Evolutionary conservation across 1,140 invertebrate species (phyloP).

Genomic region (Neodiprion virginianus): DNA sequence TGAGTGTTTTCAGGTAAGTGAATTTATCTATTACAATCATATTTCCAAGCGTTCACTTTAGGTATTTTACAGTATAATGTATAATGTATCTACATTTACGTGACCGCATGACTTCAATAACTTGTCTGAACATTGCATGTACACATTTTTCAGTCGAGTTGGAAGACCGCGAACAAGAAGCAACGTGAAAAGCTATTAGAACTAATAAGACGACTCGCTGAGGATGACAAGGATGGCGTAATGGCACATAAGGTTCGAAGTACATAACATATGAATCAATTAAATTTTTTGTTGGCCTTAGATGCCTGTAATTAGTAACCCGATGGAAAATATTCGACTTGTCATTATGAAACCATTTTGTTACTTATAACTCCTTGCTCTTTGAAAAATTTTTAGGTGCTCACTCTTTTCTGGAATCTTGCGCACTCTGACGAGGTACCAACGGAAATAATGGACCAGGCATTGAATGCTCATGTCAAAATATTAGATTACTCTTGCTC

Average conservation of each 20-base stretch:
- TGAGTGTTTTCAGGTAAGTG: slow-evolving; percentile 92
- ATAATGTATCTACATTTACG: slow-evolving; percentile 20
- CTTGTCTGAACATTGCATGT: no score
- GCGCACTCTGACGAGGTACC: slow-evolving; percentile 96
- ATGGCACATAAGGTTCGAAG: slow-evolving; percentile 92
- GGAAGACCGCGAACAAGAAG: slow-evolving; percentile 95
- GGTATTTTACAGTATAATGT: slow-evolving; percentile 25
- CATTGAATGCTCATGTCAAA: slow-evolving; percentile 93
- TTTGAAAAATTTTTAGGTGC: slow-evolving; percentile 68
- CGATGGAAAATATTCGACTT: slow-evolving; percentile 14
- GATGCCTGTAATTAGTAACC: neutral
- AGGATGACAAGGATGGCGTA: slow-evolving; percentile 98
- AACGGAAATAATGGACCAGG: slow-evolving; percentile 98
- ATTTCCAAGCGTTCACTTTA: slow-evolving; percentile 21
- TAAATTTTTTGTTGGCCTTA: slow-evolving; percentile 6
- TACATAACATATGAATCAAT: slow-evolving; percentile 17
- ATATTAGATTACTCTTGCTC: slow-evolving; percentile 98
- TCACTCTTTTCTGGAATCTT: slow-evolving; percentile 96
- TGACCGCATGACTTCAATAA: neutral
- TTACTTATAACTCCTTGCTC: neutral
- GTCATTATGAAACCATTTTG: slow-evolving; percentile 4
- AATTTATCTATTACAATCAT: slow-evolving; percentile 4
- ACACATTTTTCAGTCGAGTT: slow-evolving; percentile 74
- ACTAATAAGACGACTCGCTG: slow-evolving; percentile 91
- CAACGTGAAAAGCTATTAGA: slow-evolving; percentile 95